These are phyloP conservation scores for Vulpes ferrilata DNA, from an alignment of 2,113 vertebrate genomes.

Conservation along the genomic window DNA sequence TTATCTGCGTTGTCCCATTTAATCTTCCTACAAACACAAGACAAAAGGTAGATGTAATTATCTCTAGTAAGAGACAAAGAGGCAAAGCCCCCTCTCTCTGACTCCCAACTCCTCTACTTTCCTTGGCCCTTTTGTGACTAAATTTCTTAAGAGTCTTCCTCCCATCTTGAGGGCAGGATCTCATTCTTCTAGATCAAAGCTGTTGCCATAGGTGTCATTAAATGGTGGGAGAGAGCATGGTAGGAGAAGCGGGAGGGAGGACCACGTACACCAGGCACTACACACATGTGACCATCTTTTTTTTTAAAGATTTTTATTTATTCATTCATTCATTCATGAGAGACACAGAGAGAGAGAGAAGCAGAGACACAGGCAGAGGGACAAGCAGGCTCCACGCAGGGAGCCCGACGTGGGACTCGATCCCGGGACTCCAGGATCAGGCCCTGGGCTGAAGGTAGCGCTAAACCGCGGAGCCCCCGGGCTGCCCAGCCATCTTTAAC, in stretches of 20 bases:
- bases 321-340: no score
- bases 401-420: no score
- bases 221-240: not conserved
- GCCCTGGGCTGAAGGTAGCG: no score
- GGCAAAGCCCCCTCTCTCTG: not conserved
- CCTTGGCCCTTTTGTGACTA: not conserved
- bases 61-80: not conserved
- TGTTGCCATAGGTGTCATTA: not conserved
- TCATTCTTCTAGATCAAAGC: not conserved
- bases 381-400: no score
- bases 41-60: not conserved
- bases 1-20: not conserved
- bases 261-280: rapidly evolving
- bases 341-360: no score
- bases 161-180: not conserved
- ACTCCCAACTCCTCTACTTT: not conserved
- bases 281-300: rapidly evolving
- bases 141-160: not conserved
- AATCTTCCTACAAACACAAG: not conserved
- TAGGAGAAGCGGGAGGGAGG: not conserved
- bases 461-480: no score
- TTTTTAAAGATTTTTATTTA: no score
- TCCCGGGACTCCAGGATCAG: no score
- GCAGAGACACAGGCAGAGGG: no score
- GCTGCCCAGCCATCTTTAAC: not conserved